A percentile compares a stretch with the other conserved stretches of the same genome.
Evolutionary conservation across 92 coral and sea anemone species (phyloP).

Genomic region (Palythoa grandis): DNA sequence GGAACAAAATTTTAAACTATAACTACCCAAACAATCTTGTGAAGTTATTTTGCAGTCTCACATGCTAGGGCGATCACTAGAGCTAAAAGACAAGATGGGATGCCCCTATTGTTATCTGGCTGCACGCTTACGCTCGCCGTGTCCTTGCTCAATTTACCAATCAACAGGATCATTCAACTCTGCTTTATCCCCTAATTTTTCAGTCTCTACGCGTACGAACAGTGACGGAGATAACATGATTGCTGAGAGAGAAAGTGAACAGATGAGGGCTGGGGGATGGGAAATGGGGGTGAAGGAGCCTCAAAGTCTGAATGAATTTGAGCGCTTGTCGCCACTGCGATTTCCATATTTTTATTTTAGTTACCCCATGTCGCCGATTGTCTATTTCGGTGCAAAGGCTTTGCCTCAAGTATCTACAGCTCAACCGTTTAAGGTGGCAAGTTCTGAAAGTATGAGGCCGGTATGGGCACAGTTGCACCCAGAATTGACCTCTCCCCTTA

Average conservation of each 20-base stretch:
- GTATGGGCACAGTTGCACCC: constrained; percentile 7
- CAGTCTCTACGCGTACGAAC: not conserved
- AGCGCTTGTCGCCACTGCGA: not conserved
- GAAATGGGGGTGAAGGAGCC: constrained; percentile 1
- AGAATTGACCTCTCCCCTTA: constrained; percentile 3
- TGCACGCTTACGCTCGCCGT: constrained; percentile 7
- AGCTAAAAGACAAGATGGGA: constrained; percentile 7
- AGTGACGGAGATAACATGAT: not conserved
- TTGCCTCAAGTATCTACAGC: not conserved
- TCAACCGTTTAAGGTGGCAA: not conserved
- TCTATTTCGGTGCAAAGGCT: constrained; percentile 21
- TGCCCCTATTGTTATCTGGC: constrained; percentile 33
- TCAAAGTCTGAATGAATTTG: not conserved
- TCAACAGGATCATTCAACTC: constrained; percentile 4
- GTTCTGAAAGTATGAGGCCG: not conserved
- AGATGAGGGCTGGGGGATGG: not conserved
- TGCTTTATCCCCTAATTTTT: not conserved
- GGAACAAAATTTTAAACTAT: constrained; percentile 29
- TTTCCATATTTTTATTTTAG: not conserved
- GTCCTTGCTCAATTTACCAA: constrained; percentile 36
- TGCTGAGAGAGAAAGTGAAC: constrained; percentile 6
- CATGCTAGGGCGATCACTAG: not conserved
- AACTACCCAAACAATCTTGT: constrained; percentile 26
- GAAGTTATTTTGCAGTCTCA: constrained; percentile 25
- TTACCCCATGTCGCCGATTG: constrained; percentile 10